phyloP scores from a whole-genome alignment of 2,797 vertebrate species.

The Rhyacichthys aspro region DNA sequence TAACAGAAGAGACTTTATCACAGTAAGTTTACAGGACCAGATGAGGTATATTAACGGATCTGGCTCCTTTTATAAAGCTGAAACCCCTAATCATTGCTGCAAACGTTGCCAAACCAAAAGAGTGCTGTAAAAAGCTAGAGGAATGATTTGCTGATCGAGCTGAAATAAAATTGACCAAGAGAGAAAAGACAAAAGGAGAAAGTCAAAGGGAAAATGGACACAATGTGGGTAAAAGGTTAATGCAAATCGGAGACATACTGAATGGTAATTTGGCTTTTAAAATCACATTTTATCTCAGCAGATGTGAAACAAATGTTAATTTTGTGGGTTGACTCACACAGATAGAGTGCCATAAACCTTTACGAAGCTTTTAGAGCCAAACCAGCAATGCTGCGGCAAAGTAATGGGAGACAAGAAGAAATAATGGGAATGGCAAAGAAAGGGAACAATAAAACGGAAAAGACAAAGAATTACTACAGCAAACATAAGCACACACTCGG shows the following conservation, averaged over 20 bases:
- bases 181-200: slow-evolving; percentile 6
- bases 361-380: not conserved
- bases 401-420: slow-evolving; percentile 15
- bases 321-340: slow-evolving; percentile 15
- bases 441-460: slow-evolving; percentile 21
- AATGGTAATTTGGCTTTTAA: slow-evolving; percentile 39
- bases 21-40: slow-evolving; percentile 43
- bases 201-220: not conserved
- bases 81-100: slow-evolving; percentile 26
- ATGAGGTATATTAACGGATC: slow-evolving; percentile 27
- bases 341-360: slow-evolving; percentile 20
- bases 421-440: slow-evolving; percentile 12
- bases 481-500: slow-evolving; percentile 22
- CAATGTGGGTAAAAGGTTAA: slow-evolving; percentile 10
- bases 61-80: slow-evolving; percentile 21
- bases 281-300: slow-evolving; percentile 34
- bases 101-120: slow-evolving; percentile 23
- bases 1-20: slow-evolving; percentile 37
- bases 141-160: slow-evolving; percentile 34
- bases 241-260: slow-evolving; percentile 20
- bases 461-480: slow-evolving; percentile 10
- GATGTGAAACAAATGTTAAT: slow-evolving; percentile 39
- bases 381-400: not conserved
- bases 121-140: slow-evolving; percentile 10
- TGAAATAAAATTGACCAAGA: slow-evolving; percentile 48